A percentile compares a stretch with the other conserved stretches of the same genome.
phyloP scores from a whole-genome alignment of 2,888 invertebrate species.

The Monopis laevigella region DNA sequence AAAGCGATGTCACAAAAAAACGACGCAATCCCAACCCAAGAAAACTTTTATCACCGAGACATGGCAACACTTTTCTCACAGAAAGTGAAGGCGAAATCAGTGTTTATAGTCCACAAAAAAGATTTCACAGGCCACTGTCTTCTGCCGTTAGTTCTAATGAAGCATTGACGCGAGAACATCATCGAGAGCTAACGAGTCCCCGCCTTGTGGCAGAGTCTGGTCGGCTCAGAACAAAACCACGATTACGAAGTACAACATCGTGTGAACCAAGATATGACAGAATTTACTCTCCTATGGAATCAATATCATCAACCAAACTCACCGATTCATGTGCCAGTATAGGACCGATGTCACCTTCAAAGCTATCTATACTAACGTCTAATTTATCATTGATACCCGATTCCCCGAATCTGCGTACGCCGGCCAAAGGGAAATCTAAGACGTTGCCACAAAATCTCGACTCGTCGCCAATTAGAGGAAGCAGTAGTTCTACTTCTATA shows the following conservation, averaged over 20 bases:
- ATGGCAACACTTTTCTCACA: slow-evolving; percentile 48
- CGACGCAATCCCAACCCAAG: slow-evolving; percentile 37
- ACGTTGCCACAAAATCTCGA: slow-evolving; percentile 69
- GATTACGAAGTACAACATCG: slow-evolving; percentile 51
- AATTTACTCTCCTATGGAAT: slow-evolving; percentile 51
- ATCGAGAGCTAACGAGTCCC: slow-evolving; percentile 49
- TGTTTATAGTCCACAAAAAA: slow-evolving; percentile 44
- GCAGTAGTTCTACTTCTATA: slow-evolving; percentile 54
- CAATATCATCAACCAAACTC: slow-evolving; percentile 47
- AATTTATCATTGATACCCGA: slow-evolving; percentile 57
- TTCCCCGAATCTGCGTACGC: slow-evolving; percentile 51
- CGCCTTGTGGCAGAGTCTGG: slow-evolving; percentile 46
- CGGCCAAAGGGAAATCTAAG: slow-evolving; percentile 66
- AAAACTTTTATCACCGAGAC: slow-evolving; percentile 35
- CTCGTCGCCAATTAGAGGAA: slow-evolving; percentile 53
- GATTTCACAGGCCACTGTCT: slow-evolving; percentile 49
- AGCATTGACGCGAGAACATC: slow-evolving; percentile 41
- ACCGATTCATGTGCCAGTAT: slow-evolving; percentile 47
- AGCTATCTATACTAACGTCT: slow-evolving; percentile 47
- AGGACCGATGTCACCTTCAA: slow-evolving; percentile 33
- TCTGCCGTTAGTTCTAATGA: slow-evolving; percentile 56
- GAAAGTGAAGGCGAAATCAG: slow-evolving; percentile 59
- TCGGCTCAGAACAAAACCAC: slow-evolving; percentile 41
- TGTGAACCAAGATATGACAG: slow-evolving; percentile 57
- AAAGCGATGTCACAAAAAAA: slow-evolving; percentile 33